Evolutionary conservation across 2,888 invertebrate genomes (phyloP), one percentile per base, ranked within the genome.

Genomic region (Eilema depressum): DNA sequence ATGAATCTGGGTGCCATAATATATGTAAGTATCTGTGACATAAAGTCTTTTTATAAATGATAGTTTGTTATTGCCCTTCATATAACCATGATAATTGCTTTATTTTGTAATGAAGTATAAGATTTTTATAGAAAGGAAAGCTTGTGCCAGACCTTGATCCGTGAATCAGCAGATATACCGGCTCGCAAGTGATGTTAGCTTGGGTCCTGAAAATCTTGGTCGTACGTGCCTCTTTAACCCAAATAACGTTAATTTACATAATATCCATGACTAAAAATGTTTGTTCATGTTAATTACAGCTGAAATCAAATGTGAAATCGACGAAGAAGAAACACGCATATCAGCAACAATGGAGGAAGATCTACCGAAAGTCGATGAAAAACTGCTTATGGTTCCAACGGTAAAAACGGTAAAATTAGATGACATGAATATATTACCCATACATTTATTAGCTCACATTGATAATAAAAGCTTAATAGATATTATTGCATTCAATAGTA

Each of bases 361-460:
- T 25, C 66, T 69, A 20, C 75, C 79, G 11, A 88, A 86, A 77
- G 91, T 94, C 62, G 95, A 95, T 77, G 75, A 85, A 1, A 95
- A 95, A 83, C 87, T 95, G 20, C 79, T 94, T 12, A 89, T 94
- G 87, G 77, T 83, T 33, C 92, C 94, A 2, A 83, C 89, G 1
- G 89, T 93, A 0, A 92, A 89, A 68, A 93, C 92, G 1, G 88
- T 86, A 41, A 93, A 88, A 81, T 74, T 95, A 71, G 92, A 95
- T 20, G 71, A 89, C 25, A 94, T 95, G 92, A 73, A 79, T 10
- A 77, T 89, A 20, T 89, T 90, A 37, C 83, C 85, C 71, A 77
- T 84, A 69, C 78, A 75, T 23, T 65, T 78, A 10, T 86, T 84
- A 61, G 41, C 81, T 5, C 75, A 80, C 17, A 78, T 94, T 23